phyloP scores from a whole-genome alignment of 2,797 vertebrate genomes.

The Eospalax fontanierii region DNA sequence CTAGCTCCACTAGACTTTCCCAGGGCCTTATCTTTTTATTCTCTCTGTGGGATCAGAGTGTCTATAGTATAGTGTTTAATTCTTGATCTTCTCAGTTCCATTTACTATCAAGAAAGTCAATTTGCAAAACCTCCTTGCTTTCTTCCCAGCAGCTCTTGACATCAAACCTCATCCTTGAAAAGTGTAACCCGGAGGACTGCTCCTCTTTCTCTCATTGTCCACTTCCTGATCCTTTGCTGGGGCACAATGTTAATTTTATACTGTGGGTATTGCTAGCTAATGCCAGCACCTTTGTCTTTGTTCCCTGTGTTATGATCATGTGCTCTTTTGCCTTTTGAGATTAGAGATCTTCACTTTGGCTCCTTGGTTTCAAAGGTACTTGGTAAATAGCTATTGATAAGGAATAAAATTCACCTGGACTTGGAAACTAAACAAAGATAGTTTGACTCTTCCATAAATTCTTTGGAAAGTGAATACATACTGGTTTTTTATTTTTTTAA shows the following conservation, averaged over 20 bases:
- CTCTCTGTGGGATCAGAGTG: background rate
- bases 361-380: background rate
- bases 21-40: background rate
- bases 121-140: background rate
- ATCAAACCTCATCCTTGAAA: background rate
- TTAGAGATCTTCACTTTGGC: background rate
- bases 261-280: background rate
- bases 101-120: background rate
- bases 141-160: background rate
- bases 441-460: constrained; percentile 30
- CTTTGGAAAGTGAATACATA: background rate
- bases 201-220: background rate
- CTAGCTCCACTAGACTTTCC: background rate
- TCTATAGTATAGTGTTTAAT: background rate
- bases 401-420: background rate
- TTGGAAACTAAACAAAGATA: constrained; percentile 20
- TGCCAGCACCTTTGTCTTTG: background rate
- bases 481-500: background rate
- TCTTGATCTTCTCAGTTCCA: background rate
- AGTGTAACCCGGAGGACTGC: background rate
- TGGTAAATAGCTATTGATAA: background rate
- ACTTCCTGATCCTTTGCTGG: background rate
- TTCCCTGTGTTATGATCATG: background rate
- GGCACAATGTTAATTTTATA: background rate
- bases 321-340: background rate